phyloP scores from a whole-genome alignment of 2,113 vertebrate species.

The Turnix velox region DNA sequence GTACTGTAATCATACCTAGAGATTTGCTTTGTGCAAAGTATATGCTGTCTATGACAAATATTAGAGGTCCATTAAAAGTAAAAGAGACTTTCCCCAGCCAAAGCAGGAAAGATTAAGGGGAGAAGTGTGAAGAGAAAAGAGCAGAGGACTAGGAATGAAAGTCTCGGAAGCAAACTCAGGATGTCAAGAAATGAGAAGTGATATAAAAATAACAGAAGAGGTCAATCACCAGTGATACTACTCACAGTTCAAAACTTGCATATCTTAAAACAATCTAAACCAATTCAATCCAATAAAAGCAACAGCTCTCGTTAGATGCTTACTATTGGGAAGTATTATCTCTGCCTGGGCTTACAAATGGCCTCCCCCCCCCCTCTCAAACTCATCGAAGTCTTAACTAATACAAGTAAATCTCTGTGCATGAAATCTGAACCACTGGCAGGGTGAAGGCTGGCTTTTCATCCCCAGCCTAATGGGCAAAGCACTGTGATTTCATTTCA shows the following conservation, averaged over 20 bases:
- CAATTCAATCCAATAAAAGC: conserved; percentile 54
- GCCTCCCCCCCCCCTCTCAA: conserved; percentile 41
- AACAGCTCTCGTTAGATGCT: conserved; percentile 44
- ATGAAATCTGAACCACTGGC: conserved; percentile 64
- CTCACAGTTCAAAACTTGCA: not conserved
- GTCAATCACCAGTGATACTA: conserved; percentile 17
- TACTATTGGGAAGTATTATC: conserved; percentile 60
- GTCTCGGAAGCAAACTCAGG: not conserved
- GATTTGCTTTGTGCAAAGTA: not conserved
- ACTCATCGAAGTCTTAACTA: conserved; percentile 50
- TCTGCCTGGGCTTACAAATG: conserved; percentile 49
- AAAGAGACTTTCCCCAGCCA: not conserved
- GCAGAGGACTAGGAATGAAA: not conserved
- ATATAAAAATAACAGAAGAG: conserved; percentile 45
- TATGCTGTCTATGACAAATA: not conserved
- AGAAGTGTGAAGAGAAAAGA: conserved; percentile 16
- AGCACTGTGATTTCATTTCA: conserved; percentile 61
- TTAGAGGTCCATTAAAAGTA: not conserved
- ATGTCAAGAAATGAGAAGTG: conserved; percentile 23
- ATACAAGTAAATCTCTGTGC: conserved; percentile 54
- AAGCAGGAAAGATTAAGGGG: conserved; percentile 2
- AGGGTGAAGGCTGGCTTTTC: conserved; percentile 53
- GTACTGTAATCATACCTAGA: not conserved
- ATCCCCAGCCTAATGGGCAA: conserved; percentile 55
- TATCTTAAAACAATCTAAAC: conserved; percentile 36